phyloP scores from a whole-genome alignment of 2,113 vertebrate genomes.

The Crotalus horridus region DNA sequence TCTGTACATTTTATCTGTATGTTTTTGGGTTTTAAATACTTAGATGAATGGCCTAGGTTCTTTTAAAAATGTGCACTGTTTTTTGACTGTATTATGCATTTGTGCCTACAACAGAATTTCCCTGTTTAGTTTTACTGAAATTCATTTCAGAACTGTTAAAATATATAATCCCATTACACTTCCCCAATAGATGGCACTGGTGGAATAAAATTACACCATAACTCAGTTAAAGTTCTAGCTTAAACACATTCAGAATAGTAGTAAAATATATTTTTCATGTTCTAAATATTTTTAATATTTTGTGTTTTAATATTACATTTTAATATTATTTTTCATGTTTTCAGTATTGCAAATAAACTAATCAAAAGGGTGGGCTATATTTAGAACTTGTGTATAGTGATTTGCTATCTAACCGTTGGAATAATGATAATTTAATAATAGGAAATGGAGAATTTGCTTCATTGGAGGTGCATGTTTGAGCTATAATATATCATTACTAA shows the following conservation, averaged over 20 bases:
- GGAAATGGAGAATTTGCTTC: not conserved
- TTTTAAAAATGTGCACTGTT: not conserved
- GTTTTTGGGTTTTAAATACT: not conserved
- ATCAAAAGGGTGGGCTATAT: not conserved
- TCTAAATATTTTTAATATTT: not conserved
- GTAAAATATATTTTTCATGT: not conserved
- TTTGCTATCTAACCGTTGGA: not conserved
- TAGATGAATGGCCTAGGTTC: slow-evolving; percentile 30
- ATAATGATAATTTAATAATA: not conserved
- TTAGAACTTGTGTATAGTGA: rapidly evolving
- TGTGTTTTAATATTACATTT: not conserved
- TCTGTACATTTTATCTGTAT: not conserved
- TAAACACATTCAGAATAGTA: not conserved
- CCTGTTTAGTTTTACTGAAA: slow-evolving; percentile 10
- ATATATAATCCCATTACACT: slow-evolving; percentile 29
- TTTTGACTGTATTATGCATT: not conserved
- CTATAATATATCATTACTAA: not conserved
- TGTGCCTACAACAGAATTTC: slow-evolving; percentile 29
- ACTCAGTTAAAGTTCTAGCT: not conserved
- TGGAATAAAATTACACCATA: slow-evolving; percentile 38
- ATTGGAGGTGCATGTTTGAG: not conserved
- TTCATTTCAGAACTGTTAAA: slow-evolving; percentile 7
- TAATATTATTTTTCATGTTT: not conserved
- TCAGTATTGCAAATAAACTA: not conserved
- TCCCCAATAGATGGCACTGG: slow-evolving; percentile 51